phyloP scores from a whole-genome alignment of 2,113 vertebrate genomes.

The Nasalis larvatus region DNA sequence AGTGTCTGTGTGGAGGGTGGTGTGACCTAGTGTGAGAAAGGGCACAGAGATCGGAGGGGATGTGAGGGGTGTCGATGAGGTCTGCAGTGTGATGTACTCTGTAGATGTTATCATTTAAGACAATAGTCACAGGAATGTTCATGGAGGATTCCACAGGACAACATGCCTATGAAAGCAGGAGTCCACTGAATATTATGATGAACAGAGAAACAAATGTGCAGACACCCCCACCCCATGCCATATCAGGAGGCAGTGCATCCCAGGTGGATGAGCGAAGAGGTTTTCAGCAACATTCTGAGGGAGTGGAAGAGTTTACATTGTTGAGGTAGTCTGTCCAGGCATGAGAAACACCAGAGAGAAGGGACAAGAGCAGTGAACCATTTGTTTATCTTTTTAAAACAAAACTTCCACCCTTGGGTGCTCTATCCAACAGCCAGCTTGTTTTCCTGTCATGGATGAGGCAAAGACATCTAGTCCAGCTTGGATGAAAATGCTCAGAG shows the following conservation, averaged over 20 bases:
- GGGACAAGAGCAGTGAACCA: not conserved
- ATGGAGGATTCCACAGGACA: not conserved
- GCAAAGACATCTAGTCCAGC: not conserved
- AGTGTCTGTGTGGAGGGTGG: not conserved
- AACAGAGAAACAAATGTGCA: not conserved
- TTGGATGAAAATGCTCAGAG: not conserved
- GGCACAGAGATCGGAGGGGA: not conserved
- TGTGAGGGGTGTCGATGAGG: fast-evolving
- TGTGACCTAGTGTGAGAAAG: not conserved
- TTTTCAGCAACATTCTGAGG: not conserved
- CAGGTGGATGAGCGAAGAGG: not conserved
- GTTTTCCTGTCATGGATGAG: not conserved
- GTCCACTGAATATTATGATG: not conserved
- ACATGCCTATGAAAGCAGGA: not conserved
- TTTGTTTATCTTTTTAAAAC: not conserved
- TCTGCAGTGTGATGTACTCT: fast-evolving
- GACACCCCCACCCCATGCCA: not conserved
- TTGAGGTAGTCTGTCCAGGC: not conserved
- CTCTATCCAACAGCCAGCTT: not conserved
- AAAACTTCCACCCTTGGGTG: not conserved
- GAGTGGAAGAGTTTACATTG: not conserved
- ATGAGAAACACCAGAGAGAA: not conserved
- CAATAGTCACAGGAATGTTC: not conserved
- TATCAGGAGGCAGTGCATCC: too few species aligned
- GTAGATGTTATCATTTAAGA: not conserved